Percentiles rank a stretch among this genome's conserved stretches.
Conservation (phyloP, 2,888 invertebrate genomes). For the Serrognathus titanus region DNA sequence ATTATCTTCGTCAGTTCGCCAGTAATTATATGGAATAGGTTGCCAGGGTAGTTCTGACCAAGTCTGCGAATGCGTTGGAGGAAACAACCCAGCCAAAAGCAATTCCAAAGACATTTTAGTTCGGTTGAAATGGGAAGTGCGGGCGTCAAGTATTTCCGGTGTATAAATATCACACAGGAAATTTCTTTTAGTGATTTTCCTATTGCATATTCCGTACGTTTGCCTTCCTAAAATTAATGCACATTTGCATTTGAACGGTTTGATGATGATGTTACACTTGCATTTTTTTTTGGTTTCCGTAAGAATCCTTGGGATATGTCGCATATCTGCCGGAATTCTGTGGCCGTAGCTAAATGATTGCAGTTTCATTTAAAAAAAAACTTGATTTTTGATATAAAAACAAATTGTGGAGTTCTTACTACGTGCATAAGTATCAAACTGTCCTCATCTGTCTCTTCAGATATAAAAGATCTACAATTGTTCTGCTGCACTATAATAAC, state of each 20-base stretch:
- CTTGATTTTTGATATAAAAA: neutral
- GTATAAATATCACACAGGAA: conserved; percentile 56
- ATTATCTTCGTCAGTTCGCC: neutral
- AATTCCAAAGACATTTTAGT: conserved; percentile 66
- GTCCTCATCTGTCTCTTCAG: neutral
- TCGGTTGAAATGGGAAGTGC: conserved; percentile 64
- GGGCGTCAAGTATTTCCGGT: conserved; percentile 57
- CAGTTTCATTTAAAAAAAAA: neutral
- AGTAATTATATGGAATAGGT: conserved; percentile 1
- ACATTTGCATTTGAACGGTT: neutral
- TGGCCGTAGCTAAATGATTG: neutral
- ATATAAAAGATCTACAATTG: too few species aligned
- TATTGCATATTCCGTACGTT: conserved; percentile 56
- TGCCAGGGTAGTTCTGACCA: neutral
- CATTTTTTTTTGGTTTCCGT: neutral
- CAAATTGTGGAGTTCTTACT: neutral
- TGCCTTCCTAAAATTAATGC: conserved; percentile 53
- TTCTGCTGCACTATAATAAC: too few species aligned
- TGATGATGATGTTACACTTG: neutral
- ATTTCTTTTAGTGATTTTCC: conserved; percentile 56
- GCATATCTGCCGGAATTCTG: neutral
- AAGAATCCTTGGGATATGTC: conserved; percentile 1
- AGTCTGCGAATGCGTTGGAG: conserved; percentile 52
- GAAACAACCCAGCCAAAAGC: conserved; percentile 63
- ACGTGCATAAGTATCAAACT: neutral